Evolutionary conservation across 2,888 invertebrate genomes (phyloP).

Genomic region (Salticus scenicus): DNA sequence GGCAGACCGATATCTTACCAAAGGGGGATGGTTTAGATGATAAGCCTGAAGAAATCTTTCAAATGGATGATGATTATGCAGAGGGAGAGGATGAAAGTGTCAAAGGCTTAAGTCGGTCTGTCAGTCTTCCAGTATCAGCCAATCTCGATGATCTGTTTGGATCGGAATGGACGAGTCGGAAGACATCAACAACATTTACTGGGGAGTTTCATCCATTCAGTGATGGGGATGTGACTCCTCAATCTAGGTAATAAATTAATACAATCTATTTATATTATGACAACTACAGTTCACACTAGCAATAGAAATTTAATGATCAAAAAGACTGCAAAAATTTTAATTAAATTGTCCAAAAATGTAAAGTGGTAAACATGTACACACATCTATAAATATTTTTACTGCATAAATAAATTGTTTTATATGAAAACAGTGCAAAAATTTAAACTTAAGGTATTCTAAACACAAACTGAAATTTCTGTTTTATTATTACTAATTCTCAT

Average conservation of each 20-base stretch:
- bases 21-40: conserved; percentile 39
- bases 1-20: not conserved
- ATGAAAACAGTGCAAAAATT: too few species aligned
- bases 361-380: too few species aligned
- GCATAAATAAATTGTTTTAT: too few species aligned
- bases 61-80: conserved; percentile 71
- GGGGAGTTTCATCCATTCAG: conserved; percentile 91
- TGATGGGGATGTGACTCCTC: conserved; percentile 83
- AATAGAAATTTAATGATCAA: too few species aligned
- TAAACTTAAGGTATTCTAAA: too few species aligned
- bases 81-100: conserved; percentile 65
- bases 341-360: too few species aligned
- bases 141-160: conserved; percentile 35
- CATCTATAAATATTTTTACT: too few species aligned
- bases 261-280: too few species aligned
- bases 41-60: conserved; percentile 71
- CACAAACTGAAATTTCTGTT: too few species aligned
- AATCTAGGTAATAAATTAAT: conserved; percentile 67
- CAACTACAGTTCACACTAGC: too few species aligned
- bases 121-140: conserved; percentile 59
- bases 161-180: conserved; percentile 47
- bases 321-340: too few species aligned
- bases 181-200: conserved; percentile 59
- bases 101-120: conserved; percentile 43
- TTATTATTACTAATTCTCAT: too few species aligned